Base-by-base conservation (phyloP, 2,113 vertebrate genomes). In the Nannobrachium achirus region DNA sequence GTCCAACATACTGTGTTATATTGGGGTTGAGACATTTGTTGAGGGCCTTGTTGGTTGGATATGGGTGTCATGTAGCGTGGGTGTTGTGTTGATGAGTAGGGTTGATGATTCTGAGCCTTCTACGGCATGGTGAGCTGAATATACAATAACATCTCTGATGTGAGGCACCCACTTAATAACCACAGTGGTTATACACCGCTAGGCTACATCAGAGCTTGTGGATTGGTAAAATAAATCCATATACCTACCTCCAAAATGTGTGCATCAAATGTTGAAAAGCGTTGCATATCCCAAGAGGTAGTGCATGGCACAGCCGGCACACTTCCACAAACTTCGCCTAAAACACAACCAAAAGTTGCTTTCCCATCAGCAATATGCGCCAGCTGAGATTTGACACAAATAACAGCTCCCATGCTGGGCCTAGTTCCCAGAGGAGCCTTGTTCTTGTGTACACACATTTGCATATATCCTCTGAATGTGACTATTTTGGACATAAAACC, bases 121-220 rank as follows among this genome's bases (percentile, higher is more conserved):
- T 1, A 42, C 66, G 58, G 55, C 46, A 69, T 62, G 15, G 14
- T 51, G 53, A 63, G n/a, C n/a, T n/a, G n/a, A n/a, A n/a, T n/a
- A n/a, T n/a, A n/a, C n/a, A n/a, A n/a, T 6, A 41, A 9, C 41
- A 42, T 69, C 49, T 70, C 57, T 61, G 46, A 2, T 42, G 41
- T 10, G 76, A 60, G 71, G 69, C 71, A 69, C 51, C 59, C 55
- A 38, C 69, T 71, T 59, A 48, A 72, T 71, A 56, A 73, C 67
- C 57, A 61, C 68, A 66, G 50, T 33, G 60, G 56, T n/a, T n/a
- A n/a, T n/a, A n/a, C n/a, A n/a, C n/a, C n/a, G n/a, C n/a, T 52
- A 55, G 25, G 53, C 49, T 42, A 33, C 65, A 19, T 60, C 46
- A 55, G 20, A 58, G 73, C 20, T 51, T 73, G 38, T 60, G 16